Base-by-base conservation (phyloP, 2,888 invertebrate species). In the Malachius bipustulatus region DNA sequence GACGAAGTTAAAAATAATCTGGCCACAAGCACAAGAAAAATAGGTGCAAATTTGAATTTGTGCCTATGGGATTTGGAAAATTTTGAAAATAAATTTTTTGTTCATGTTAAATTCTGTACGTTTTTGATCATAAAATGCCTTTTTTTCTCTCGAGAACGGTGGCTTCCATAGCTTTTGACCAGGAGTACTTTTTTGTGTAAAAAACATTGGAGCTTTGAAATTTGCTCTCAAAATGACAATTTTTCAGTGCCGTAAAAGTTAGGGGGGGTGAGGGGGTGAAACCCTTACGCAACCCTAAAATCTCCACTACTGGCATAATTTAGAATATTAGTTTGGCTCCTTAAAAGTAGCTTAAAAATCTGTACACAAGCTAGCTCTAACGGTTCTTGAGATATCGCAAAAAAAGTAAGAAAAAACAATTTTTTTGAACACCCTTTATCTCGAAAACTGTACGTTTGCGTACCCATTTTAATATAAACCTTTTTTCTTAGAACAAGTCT, bases 401-500 rank as follows among this genome's bases (percentile, higher is more conserved):
- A 19, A 19, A n/a, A 19, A 19, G 6, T 19, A 19, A 19, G n/a
- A 8, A 19, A 19, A 19, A 19, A 19, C n/a, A 19, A 8, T 19
- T 19, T 19, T 19, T n/a, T 6, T 19, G 6, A n/a, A 19, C 24
- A 19, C 24, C 24, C 24, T 8, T 6, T 19, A 19, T 19, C 24
- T 19, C 24, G 24, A 19, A 19, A 19, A 19, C n/a, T 6, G 24
- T n/a, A n/a, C 24, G 24, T 19, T 19, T 19, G 24, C 24, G 24
- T 6, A 19, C n/a, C 24, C 24, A 19, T 19, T 6, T 19, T 19
- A 19, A 19, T 19, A 19, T 6, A n/a, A 19, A 19, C 24, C 24
- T 19, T 19, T 19, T 19, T 19, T 19, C 24, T 19, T 19, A 19
- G 13, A 43, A 19, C 6, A n/a, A 19, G 24, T 8, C 24, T 8